Percentiles rank a stretch among this genome's conserved stretches.
phyloP scores from a whole-genome alignment of 2,797 vertebrate species.

The Austrolebias charrua region DNA sequence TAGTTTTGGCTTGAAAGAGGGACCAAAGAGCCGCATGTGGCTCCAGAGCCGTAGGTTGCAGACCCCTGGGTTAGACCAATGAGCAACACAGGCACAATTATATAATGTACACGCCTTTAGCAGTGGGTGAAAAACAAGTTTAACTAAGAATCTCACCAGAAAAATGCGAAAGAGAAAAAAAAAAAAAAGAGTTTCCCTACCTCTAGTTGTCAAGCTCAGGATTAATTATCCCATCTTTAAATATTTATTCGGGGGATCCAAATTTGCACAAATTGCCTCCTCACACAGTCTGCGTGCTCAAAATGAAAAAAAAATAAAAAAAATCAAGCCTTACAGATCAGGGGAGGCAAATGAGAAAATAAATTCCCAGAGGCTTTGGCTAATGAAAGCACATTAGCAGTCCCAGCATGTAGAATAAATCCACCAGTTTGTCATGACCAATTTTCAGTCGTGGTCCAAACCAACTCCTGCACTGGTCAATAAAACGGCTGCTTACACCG shows the following conservation, averaged over 20 bases:
- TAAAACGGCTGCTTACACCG: slow-evolving; percentile 27
- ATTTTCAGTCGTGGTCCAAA: slow-evolving; percentile 22
- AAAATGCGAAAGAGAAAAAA: neutral
- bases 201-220: slow-evolving; percentile 9
- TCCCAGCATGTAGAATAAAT: slow-evolving; percentile 33
- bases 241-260: slow-evolving; percentile 9
- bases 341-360: slow-evolving; percentile 43
- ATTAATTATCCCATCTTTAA: slow-evolving; percentile 21
- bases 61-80: too few species aligned
- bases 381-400: slow-evolving; percentile 57
- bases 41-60: too few species aligned
- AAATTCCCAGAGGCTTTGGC: slow-evolving; percentile 45
- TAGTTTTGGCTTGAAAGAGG: too few species aligned
- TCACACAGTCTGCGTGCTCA: slow-evolving; percentile 2
- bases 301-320: slow-evolving; percentile 10
- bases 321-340: slow-evolving; percentile 33
- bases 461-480: slow-evolving; percentile 21
- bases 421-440: slow-evolving; percentile 45
- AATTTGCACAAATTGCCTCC: slow-evolving; percentile 21
- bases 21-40: too few species aligned
- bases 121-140: neutral
- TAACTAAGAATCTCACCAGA: neutral
- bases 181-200: neutral
- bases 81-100: too few species aligned
- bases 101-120: too few species aligned